Conservation (phyloP, 2,797 vertebrate species). For the Sebastes goodei region DNA sequence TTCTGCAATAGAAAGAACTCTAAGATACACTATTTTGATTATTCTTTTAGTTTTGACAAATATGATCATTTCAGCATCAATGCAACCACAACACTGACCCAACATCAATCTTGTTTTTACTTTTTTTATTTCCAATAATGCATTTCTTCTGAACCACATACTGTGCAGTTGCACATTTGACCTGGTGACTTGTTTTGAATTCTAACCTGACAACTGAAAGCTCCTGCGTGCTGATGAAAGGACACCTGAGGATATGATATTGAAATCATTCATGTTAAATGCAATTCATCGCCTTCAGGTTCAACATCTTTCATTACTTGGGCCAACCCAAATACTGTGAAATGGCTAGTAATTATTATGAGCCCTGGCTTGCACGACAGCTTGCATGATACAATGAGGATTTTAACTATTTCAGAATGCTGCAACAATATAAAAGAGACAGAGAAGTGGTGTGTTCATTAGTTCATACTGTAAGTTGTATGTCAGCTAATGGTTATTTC, state of each 20-base stretch:
- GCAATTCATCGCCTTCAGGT: conserved; percentile 25
- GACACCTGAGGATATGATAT: conserved; percentile 18
- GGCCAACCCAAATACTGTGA: conserved; percentile 46
- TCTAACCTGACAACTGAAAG: background rate
- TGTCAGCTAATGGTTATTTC: background rate
- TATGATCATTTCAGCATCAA: background rate
- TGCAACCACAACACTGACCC: background rate
- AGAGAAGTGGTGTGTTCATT: background rate
- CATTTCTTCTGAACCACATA: background rate
- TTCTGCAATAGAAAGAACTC: background rate
- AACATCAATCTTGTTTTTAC: background rate
- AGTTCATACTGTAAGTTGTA: background rate
- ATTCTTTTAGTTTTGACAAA: background rate
- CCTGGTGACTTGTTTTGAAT: conserved; percentile 20
- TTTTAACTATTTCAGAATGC: conserved; percentile 24
- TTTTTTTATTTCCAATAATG: background rate
- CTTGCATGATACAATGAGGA: background rate
- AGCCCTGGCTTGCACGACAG: conserved; percentile 22
- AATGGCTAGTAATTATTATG: conserved; percentile 3
- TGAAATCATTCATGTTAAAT: conserved; percentile 4
- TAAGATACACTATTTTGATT: background rate
- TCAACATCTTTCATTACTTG: conserved; percentile 34
- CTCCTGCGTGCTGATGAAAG: conserved; percentile 4
- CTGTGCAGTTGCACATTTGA: background rate
- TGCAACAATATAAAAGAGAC: background rate